Base-by-base conservation (phyloP, 2,113 vertebrate species). In the Nanorana parkeri region DNA sequence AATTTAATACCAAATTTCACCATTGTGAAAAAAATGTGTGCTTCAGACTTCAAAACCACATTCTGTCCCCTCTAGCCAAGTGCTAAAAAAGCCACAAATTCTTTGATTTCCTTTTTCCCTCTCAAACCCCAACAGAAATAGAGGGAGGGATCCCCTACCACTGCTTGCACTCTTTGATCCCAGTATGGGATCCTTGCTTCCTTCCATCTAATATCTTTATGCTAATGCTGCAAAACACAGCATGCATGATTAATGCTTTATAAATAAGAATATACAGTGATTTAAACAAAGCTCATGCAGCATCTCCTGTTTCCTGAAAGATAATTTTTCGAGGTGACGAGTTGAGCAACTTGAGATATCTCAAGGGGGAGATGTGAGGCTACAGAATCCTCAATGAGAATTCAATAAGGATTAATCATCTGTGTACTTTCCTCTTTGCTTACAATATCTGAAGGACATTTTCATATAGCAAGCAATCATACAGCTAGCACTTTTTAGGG, bases 241-340 rank as follows among this genome's bases (percentile, higher is more conserved):
- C 68, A 69, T 71, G 56, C 36, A 63, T 81, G 78, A 81, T 63
- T 71, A 63, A 81, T 81, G 20, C 23, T 64, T 64, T 19, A 81
- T 21, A 72, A 81, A 80, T 63, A 80, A 51, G 68, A 80, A 81
- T 81, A 28, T 73, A 28, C 58, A 64, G 23, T 65, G 24, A 73
- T 64, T 72, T 64, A 47, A 41, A 54, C 29, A 71, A 61, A 63
- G 56, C 56, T 29, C 32, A 47, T 28, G 13, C 36, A 52, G 51
- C 15, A 64, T 72, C 56, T 64, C 41, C 41, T 81, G 58, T 61
- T 81, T 72, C 68, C 58, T 63, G 32, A 52, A 81, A 81, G 78
- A 72, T 52, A 71, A 69, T 80, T 66, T 68, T 68, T 64, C 26
- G 64, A 79, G 52, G 67, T 69, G 78, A 72, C 10, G 58, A 72